These are phyloP conservation scores for Leptobrachium leishanense DNA, from an alignment of 2,113 vertebrate species.

Conservation along the genomic window DNA sequence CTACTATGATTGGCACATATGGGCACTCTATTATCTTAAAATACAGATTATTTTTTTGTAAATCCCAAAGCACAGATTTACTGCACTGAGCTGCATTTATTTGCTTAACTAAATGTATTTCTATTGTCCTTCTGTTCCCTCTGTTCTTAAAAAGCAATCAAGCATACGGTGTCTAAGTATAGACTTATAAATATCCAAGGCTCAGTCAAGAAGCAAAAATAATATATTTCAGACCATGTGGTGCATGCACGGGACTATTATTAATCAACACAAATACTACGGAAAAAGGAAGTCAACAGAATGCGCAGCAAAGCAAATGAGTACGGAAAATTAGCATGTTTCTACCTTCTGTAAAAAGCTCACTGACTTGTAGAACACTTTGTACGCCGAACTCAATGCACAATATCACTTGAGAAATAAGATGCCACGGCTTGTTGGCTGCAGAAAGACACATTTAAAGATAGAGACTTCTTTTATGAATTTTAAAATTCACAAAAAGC, in stretches of 20 bases:
- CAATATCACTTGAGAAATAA: not conserved
- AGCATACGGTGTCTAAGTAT: constrained; percentile 36
- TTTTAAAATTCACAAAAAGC: too few relatives aligned
- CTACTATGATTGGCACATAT: not conserved
- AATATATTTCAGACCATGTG: constrained; percentile 33
- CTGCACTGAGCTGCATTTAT: not conserved
- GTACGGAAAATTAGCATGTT: not conserved
- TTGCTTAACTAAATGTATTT: constrained; percentile 41
- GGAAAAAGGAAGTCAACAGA: not conserved
- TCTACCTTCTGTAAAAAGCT: not conserved
- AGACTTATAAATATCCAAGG: constrained; percentile 37
- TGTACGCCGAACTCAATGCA: too few relatives aligned
- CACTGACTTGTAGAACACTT: too few relatives aligned
- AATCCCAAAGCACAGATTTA: not conserved
- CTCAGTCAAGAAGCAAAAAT: constrained; percentile 34
- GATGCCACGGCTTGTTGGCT: too few relatives aligned
- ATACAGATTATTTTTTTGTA: not conserved
- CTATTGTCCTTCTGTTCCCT: constrained; percentile 44
- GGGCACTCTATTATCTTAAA: not conserved
- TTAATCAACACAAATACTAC: constrained; percentile 7
- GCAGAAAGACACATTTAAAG: too few relatives aligned
- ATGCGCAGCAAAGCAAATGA: not conserved
- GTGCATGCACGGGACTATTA: constrained; percentile 12
- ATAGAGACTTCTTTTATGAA: too few relatives aligned
- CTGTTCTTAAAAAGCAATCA: constrained; percentile 46